A percentile compares a stretch with the other conserved stretches of the same genome.
phyloP scores from a whole-genome alignment of 2,888 invertebrate genomes.

The Griposia aprilina region DNA sequence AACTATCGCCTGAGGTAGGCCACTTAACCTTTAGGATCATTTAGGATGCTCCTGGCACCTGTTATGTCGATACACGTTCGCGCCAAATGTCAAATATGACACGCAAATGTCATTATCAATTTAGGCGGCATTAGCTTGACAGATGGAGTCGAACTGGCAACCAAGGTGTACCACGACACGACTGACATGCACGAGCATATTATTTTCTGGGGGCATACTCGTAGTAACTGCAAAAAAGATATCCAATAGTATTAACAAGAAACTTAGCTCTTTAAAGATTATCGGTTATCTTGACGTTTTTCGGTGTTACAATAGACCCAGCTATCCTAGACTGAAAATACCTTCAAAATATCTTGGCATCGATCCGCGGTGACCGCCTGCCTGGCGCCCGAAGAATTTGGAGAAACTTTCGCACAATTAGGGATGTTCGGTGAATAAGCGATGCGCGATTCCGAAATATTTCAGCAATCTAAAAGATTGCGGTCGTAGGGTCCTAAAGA shows the following conservation, averaged over 20 bases:
- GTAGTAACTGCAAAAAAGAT: no score
- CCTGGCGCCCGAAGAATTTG: conserved; percentile 49
- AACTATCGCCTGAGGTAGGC: conserved; percentile 26
- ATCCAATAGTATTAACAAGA: not conserved
- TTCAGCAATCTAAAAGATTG: not conserved
- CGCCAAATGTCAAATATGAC: conserved; percentile 21
- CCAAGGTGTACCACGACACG: no score
- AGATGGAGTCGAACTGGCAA: not conserved
- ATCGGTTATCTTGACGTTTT: not conserved
- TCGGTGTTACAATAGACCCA: not conserved
- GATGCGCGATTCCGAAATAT: not conserved
- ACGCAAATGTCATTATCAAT: not conserved
- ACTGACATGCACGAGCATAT: no score
- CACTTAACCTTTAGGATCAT: conserved; percentile 37
- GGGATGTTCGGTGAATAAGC: not conserved
- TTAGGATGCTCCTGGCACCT: conserved; percentile 1
- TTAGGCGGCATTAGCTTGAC: not conserved
- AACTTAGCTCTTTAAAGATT: not conserved
- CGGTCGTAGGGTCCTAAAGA: not conserved
- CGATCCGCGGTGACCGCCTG: conserved; percentile 40
- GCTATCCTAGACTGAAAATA: conserved; percentile 3
- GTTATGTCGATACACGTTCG: not conserved
- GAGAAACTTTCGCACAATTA: conserved; percentile 23
- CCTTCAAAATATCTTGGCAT: conserved; percentile 36
- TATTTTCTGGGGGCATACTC: no score